A percentile compares a stretch with the other conserved stretches of the same genome.
These are phyloP conservation scores for Cistogaster globosa DNA, from an alignment of 2,888 invertebrate species.

Conservation along the genomic window DNA sequence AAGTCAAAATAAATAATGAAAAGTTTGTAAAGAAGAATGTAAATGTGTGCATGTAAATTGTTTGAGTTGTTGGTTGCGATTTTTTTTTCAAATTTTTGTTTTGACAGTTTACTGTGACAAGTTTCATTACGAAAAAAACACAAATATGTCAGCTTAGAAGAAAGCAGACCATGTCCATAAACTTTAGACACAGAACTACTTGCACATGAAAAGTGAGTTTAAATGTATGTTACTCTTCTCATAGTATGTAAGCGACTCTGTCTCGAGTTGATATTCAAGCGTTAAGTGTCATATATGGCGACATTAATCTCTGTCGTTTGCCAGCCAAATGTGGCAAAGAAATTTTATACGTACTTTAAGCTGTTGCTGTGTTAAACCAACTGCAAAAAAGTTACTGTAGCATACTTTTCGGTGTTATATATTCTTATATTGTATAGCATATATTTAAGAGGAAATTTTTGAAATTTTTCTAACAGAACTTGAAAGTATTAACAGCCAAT, in stretches of 20 bases:
- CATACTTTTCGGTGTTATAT: constrained; percentile 1
- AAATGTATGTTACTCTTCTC: constrained; percentile 29
- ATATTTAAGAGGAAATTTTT: neutral
- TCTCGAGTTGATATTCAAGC: constrained; percentile 68
- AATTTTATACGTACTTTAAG: neutral
- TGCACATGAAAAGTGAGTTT: constrained; percentile 18
- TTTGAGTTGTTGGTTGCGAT: neutral
- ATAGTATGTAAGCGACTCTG: constrained; percentile 17
- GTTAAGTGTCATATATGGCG: constrained; percentile 77
- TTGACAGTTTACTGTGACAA: constrained; percentile 49
- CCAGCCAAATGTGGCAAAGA: too few species aligned
- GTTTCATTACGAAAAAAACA: constrained; percentile 13
- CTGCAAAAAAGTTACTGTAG: neutral
- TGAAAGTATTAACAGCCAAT: neutral
- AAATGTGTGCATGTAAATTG: neutral
- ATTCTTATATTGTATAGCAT: neutral
- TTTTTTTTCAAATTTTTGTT: constrained; percentile 27
- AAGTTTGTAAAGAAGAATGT: neutral
- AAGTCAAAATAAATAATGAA: neutral
- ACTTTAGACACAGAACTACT: neutral
- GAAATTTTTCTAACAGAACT: neutral
- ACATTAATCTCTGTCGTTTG: constrained; percentile 78
- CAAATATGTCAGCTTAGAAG: constrained; percentile 15
- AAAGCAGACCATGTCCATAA: neutral
- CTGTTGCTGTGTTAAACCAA: constrained; percentile 10